Evolutionary conservation across 2,797 vertebrate species (phyloP).

Genomic region (Eutrigla gurnardus): DNA sequence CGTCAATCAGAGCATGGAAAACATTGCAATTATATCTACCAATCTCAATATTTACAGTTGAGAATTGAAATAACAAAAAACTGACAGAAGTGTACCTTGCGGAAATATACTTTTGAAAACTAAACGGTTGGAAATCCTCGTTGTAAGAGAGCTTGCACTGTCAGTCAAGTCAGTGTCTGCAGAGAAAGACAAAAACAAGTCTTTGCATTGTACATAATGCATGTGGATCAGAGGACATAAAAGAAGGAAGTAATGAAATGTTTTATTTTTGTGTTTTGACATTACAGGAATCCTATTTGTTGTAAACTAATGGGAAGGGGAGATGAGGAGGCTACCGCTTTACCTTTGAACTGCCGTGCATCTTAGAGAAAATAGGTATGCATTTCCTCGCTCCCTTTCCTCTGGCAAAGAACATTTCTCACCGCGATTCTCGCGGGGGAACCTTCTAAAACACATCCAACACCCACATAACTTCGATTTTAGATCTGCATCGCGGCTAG

Average conservation of each 20-base stretch:
- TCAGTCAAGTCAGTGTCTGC: conserved; percentile 18
- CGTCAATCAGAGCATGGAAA: conserved; percentile 29
- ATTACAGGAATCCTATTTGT: conserved; percentile 38
- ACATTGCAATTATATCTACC: conserved; percentile 1
- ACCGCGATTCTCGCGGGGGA: conserved; percentile 61
- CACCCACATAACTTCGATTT: conserved; percentile 75
- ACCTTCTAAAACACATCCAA: conserved; percentile 74
- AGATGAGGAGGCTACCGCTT: conserved; percentile 52
- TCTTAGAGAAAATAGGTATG: conserved; percentile 41
- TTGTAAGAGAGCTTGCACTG: neutral
- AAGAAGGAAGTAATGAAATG: conserved; percentile 11
- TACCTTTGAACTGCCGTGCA: conserved; percentile 63
- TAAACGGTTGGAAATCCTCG: conserved; percentile 2
- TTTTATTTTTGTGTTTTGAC: conserved; percentile 45
- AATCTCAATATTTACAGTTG: conserved; percentile 23
- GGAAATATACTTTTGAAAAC: conserved; percentile 23
- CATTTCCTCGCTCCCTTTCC: conserved; percentile 55
- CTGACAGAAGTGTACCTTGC: conserved; percentile 19
- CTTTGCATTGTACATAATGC: neutral
- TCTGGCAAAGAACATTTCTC: conserved; percentile 75
- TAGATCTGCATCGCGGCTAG: conserved; percentile 63
- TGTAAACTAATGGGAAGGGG: conserved; percentile 63
- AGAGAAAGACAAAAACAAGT: conserved; percentile 24
- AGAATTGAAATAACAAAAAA: conserved; percentile 19
- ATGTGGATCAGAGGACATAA: conserved; percentile 20